phyloP scores from a whole-genome alignment of 2,888 invertebrate species.

The Dioctria linearis region DNA sequence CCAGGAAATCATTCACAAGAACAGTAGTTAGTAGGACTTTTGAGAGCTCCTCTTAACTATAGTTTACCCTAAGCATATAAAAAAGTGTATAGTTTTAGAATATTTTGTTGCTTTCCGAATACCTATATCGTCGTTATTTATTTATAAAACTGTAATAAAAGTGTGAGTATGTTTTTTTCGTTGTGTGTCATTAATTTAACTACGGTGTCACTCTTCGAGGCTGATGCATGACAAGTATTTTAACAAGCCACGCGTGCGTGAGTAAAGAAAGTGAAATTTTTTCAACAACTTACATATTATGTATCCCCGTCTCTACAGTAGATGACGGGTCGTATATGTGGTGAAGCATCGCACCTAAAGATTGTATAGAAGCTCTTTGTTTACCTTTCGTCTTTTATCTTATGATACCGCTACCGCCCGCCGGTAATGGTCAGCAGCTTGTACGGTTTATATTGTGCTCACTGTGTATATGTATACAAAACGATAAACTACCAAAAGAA shows the following conservation, averaged over 20 bases:
- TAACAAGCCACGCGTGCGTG: conserved; percentile 8
- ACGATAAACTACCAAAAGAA: conserved; percentile 22
- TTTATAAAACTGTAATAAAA: conserved; percentile 15
- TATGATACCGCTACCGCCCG: neutral
- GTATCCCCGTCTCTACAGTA: neutral
- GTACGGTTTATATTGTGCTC: neutral
- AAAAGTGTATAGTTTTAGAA: too few species aligned
- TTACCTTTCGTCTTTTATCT: conserved; percentile 17
- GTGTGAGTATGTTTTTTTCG: conserved; percentile 23
- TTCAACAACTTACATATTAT: neutral
- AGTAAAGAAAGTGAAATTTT: conserved; percentile 44
- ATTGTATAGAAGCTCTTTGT: neutral
- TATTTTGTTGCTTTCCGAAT: conserved; percentile 4
- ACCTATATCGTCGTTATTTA: conserved; percentile 19
- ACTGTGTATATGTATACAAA: neutral
- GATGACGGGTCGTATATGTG: neutral
- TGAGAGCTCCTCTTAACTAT: too few species aligned
- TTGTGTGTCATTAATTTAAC: conserved; percentile 9
- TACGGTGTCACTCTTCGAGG: neutral
- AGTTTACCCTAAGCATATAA: too few species aligned
- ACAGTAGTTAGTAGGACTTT: neutral
- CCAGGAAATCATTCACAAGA: conserved; percentile 71
- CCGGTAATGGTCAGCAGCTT: conserved; percentile 15
- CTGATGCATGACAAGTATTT: neutral
- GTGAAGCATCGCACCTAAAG: too few species aligned